A percentile compares a stretch with the other conserved stretches of the same genome.
phyloP scores from a whole-genome alignment of 1,140 invertebrate genomes.

The Ostrea denselamellosa region DNA sequence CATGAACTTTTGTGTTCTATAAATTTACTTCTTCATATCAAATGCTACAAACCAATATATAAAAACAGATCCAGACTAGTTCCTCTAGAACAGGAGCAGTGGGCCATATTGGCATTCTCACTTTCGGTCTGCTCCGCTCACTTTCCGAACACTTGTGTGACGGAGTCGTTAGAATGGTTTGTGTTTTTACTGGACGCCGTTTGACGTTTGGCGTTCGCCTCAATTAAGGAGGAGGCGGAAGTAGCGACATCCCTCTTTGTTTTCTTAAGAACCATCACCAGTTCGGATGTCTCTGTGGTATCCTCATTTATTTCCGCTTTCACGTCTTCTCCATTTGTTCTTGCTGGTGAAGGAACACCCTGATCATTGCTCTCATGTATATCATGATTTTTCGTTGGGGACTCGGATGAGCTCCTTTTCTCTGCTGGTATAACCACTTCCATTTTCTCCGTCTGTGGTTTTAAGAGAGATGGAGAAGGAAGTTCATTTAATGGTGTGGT shows the following conservation, averaged over 20 bases:
- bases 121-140: background rate
- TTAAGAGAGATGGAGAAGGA: background rate
- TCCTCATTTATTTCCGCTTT: background rate
- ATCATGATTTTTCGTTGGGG: background rate
- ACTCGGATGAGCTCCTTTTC: background rate
- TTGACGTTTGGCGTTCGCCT: background rate
- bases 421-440: too few species aligned
- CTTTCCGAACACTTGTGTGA: background rate
- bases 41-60: too few species aligned
- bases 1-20: too few species aligned
- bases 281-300: background rate
- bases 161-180: background rate
- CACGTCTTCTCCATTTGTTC: background rate
- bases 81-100: too few species aligned
- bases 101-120: too few species aligned
- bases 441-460: background rate
- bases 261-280: background rate
- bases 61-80: too few species aligned
- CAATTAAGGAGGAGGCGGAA: slow-evolving; percentile 8
- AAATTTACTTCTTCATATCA: too few species aligned
- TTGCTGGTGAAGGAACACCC: background rate
- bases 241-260: background rate
- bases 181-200: background rate
- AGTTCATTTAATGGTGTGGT: background rate
- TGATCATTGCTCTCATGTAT: background rate